A percentile compares a stretch with the other conserved stretches of the same genome.
Conservation (phyloP, 2,113 vertebrate genomes). For the Eolophus roseicapilla region DNA sequence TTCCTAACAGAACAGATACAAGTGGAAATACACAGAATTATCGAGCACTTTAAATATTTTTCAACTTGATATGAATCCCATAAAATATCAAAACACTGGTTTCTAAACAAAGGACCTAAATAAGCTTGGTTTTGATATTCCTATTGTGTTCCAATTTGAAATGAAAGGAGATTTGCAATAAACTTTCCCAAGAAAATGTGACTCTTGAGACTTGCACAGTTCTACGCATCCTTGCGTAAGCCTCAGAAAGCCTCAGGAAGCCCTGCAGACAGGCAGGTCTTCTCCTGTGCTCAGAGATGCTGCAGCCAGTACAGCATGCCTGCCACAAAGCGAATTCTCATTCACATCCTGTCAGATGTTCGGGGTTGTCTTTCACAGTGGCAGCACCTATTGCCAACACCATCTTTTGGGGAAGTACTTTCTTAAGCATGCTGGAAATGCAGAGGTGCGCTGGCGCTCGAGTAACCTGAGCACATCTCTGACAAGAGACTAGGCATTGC, state of each 20-base stretch:
- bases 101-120: not conserved
- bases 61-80: not conserved
- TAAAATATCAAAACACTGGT: not conserved
- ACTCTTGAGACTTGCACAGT: not conserved
- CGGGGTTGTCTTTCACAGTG: not conserved
- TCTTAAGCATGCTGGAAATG: not conserved
- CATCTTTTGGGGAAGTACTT: not conserved
- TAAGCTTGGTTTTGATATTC: not conserved
- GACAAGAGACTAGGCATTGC: not conserved
- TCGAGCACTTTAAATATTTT: not conserved
- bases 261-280: not conserved
- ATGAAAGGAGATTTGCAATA: not conserved
- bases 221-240: not conserved
- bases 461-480: not conserved
- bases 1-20: not conserved
- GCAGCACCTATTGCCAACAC: not conserved
- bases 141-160: not conserved
- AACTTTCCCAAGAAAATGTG: not conserved
- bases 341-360: not conserved
- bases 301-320: not conserved
- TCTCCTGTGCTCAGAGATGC: not conserved
- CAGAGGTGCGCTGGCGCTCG: not conserved
- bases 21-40: not conserved
- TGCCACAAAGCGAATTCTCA: not conserved
- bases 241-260: not conserved